Evolutionary conservation across 2,113 vertebrate species (phyloP), one percentile per base, ranked within the genome.

Genomic region (Cavia aperea): DNA sequence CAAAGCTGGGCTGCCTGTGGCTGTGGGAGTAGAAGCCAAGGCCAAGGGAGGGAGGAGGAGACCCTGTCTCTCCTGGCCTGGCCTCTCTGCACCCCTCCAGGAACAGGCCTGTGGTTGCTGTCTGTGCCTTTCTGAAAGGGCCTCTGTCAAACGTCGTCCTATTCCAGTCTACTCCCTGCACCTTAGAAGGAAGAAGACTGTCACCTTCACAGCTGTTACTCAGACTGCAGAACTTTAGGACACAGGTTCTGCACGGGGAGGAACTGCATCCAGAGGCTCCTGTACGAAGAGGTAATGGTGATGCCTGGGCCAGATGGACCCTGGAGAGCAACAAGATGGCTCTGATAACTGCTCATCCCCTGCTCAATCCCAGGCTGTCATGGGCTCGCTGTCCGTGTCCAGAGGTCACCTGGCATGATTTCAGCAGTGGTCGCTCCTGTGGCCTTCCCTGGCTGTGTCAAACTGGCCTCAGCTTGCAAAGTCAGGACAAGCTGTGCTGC

Each of bases 31-130:
- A 18, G 54, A 60, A 7, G 1, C 33, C 77, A n/a, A 75, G 31
- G 19, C 43, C 0, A 6, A 31, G 46, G 9, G 14, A 12, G 7
- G 51, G 26, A 63, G 83, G 49, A 73, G 12, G 7, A 7, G 14
- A 14, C 63, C 3, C 6, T 9, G 12, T 39, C 4, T 51, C 12
- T 36, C 43, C 31, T 2, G 4, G 46, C n/a, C 90, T 18, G n/a
- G 51, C 31, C 16, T 39, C 46, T 1, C 1, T 5, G 8, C 33
- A 6, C 36, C 26, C 0, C 1, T 4, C 26, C 23, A 1, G 15
- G 26, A 72, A 60, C 87, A 51, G 12, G 18, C 29, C 70, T 18
- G 49, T 79, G 15, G 56, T 24, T 24, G 18, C 7, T 9, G 10
- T 51, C 78, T 23, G 5, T 58, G 60, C 2, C n/a, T 72, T 77